phyloP scores from a whole-genome alignment of 2,797 vertebrate genomes.

The Peromyscus aztecus region DNA sequence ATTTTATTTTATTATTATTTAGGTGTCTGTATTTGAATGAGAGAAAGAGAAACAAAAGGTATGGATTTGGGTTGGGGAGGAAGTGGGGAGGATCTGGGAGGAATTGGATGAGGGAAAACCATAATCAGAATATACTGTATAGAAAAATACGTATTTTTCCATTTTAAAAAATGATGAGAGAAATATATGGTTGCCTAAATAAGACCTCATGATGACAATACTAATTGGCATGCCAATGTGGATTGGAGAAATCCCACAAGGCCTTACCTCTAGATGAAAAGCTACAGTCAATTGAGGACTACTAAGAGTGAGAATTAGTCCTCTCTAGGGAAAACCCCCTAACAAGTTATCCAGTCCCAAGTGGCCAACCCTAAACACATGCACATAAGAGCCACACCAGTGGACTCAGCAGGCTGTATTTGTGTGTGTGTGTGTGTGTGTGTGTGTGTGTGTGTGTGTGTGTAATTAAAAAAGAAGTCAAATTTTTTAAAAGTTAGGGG shows the following conservation, averaged over 20 bases:
- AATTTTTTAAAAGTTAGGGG: not conserved
- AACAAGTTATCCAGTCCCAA: not conserved
- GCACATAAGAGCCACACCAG: not conserved
- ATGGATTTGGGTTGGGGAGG: not conserved
- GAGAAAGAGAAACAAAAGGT: not conserved
- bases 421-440: not conserved
- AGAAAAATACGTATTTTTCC: not conserved
- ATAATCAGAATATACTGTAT: not conserved
- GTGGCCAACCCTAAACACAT: not conserved
- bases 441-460: not conserved
- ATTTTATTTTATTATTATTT: not conserved
- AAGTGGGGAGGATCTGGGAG: not conserved
- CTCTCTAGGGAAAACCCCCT: not conserved
- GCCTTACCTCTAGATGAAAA: not conserved
- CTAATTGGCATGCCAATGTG: not conserved
- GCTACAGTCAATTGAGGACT: not conserved
- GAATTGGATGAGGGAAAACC: not conserved
- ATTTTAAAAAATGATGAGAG: not conserved
- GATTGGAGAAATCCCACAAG: not conserved
- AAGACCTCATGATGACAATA: not conserved
- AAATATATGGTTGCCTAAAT: not conserved
- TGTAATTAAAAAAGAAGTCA: not conserved
- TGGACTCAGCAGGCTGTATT: not conserved
- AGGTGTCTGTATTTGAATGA: not conserved
- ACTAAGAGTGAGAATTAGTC: not conserved